Evolutionary conservation across 2,797 vertebrate species (phyloP).

Genomic region (Bufotes viridis): DNA sequence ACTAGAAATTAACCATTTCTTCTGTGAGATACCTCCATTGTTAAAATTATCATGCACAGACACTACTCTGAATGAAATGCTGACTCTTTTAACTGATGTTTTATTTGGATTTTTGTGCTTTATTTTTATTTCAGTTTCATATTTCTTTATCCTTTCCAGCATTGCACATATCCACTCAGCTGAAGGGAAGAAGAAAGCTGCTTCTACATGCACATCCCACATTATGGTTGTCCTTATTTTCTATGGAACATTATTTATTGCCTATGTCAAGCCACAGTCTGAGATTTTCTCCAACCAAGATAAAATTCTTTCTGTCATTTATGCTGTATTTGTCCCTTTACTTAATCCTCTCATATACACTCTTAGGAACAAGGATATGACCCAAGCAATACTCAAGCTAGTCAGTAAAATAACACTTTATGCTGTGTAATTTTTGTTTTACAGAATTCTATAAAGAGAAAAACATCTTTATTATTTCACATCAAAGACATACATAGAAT

Average conservation of each 20-base stretch:
- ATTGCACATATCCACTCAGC: background rate
- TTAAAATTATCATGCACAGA: conserved; percentile 53
- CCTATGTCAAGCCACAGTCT: conserved; percentile 37
- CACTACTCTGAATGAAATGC: conserved; percentile 46
- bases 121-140: conserved; percentile 49
- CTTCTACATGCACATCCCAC: conserved; percentile 59
- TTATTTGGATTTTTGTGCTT: conserved; percentile 18
- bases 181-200: conserved; percentile 4
- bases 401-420: background rate
- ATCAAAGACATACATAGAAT: too few species aligned
- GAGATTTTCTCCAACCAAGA: background rate
- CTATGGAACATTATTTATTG: conserved; percentile 44
- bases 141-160: conserved; percentile 18
- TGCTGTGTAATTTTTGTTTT: background rate
- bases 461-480: too few species aligned
- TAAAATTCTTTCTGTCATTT: conserved; percentile 27
- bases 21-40: conserved; percentile 65
- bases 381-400: background rate
- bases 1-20: conserved; percentile 63
- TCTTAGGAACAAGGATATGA: conserved; percentile 16
- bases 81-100: conserved; percentile 26
- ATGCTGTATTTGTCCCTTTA: conserved; percentile 34
- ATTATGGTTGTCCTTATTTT: conserved; percentile 35
- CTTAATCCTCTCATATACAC: conserved; percentile 38
- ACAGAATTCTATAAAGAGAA: too few species aligned